Evolutionary conservation across 2,113 vertebrate genomes (phyloP), one percentile per base, ranked within the genome.

Genomic region (Ctenodactylus gundi): DNA sequence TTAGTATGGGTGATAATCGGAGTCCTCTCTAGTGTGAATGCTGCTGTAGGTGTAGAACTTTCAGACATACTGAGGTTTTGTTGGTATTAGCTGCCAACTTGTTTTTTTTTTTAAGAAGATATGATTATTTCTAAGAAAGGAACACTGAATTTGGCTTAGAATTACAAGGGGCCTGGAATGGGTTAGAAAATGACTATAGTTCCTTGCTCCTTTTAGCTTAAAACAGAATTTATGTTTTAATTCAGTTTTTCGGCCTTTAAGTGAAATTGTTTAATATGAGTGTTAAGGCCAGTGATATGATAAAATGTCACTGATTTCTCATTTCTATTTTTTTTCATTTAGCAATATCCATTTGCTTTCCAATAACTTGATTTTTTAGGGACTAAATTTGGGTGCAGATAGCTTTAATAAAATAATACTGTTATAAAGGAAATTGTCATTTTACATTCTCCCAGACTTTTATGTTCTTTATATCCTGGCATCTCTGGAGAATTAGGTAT

Each of bases 401-500:
- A 62, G 70, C 60, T 53, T n/a, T 81, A 85, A 90, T 90, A 92
- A 84, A 75, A 60, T 46, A 31, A 75, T 76, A 5, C 96, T 97
- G n/a, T 70, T 87, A 67, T 95, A 82, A 95, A 97, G 51, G 87
- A 84, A 97, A 87, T 58, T 94, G 77, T 67, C 96, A 96, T 97
- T 96, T 81, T 95, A 96, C 89, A 64, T 85, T 41, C 87, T 95
- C 67, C 91, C 49, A 73, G 65, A 62, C 82, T 81, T 97, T 97
- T 96, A 95, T 97, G 82, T 80, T 70, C 91, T 97, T 76, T 49
- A 70, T 97, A 95, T 86, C 95, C 39, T 65, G 84, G 90, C 75
- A 94, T 60, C 92, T 98, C 90, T 90, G 73, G 97, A 97, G 92
- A 98, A 97, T 97, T 96, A 94, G 94, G 44, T 96, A 87, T 98